These are phyloP conservation scores for Gephyroberyx darwinii DNA, from an alignment of 2,797 vertebrate genomes.

Conservation along the genomic window DNA sequence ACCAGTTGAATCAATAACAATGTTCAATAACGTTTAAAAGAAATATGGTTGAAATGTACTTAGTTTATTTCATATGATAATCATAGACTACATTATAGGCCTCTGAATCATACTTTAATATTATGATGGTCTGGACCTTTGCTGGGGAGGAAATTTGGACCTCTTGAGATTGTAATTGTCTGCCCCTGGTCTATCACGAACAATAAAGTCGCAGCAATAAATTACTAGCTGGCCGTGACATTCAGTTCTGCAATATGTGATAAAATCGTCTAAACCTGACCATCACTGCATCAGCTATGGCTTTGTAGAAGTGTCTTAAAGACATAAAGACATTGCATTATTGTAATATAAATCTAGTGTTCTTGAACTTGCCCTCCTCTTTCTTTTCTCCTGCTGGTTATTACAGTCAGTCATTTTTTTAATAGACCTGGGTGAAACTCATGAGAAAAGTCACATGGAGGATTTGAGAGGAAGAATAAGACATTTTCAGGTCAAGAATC, in stretches of 20 bases:
- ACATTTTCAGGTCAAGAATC: conserved; percentile 39
- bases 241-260: background rate
- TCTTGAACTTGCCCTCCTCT: too few species aligned
- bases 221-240: background rate
- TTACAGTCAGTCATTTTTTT: background rate
- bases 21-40: too few species aligned
- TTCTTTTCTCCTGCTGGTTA: background rate
- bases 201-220: conserved; percentile 4
- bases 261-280: too few species aligned
- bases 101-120: too few species aligned
- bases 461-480: conserved; percentile 22
- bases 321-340: background rate
- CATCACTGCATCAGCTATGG: background rate
- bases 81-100: too few species aligned
- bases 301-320: background rate
- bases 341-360: too few species aligned
- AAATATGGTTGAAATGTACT: too few species aligned
- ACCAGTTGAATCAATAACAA: too few species aligned
- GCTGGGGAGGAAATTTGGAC: too few species aligned
- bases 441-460: conserved; percentile 31
- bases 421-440: background rate
- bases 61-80: too few species aligned
- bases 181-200: background rate
- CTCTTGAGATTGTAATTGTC: too few species aligned
- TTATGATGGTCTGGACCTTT: too few species aligned